Evolutionary conservation across 2,797 vertebrate genomes (phyloP).

Genomic region (Anguilla megastoma): DNA sequence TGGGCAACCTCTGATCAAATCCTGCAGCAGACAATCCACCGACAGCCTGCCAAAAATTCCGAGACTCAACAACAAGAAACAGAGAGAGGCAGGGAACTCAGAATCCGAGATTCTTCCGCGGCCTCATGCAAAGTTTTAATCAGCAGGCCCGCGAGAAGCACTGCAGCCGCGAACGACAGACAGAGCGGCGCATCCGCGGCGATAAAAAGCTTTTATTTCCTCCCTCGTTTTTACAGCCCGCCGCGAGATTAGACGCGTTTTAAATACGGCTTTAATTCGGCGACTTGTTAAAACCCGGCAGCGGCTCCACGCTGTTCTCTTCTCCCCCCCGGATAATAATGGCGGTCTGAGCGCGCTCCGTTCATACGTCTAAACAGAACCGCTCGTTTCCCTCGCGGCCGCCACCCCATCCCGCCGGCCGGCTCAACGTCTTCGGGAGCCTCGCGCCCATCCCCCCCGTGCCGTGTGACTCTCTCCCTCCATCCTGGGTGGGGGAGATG

Average conservation of each 20-base stretch:
- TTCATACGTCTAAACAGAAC: not conserved
- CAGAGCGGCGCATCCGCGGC: slow-evolving; percentile 38
- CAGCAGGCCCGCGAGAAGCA: slow-evolving; percentile 14
- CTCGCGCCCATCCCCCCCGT: not conserved
- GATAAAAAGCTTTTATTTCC: slow-evolving; percentile 34
- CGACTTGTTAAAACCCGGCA: slow-evolving; percentile 11
- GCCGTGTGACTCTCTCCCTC: not conserved
- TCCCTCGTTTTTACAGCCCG: slow-evolving; percentile 32
- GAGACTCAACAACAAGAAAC: not conserved
- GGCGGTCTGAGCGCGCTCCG: not conserved
- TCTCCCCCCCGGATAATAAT: not conserved
- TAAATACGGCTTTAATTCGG: slow-evolving; percentile 36
- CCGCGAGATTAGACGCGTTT: slow-evolving; percentile 41
- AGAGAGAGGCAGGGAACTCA: not conserved
- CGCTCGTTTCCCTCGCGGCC: not conserved
- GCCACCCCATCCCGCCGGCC: not conserved
- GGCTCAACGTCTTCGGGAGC: not conserved
- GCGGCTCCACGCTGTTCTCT: not conserved
- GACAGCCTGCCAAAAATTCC: not conserved
- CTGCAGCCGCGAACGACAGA: not conserved
- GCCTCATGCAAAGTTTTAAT: not conserved
- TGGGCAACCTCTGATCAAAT: not conserved
- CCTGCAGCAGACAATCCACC: not conserved
- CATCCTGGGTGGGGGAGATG: not conserved
- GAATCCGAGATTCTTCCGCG: not conserved